Conservation (phyloP, 2,113 vertebrate genomes). For the Alligator mississippiensis region DNA sequence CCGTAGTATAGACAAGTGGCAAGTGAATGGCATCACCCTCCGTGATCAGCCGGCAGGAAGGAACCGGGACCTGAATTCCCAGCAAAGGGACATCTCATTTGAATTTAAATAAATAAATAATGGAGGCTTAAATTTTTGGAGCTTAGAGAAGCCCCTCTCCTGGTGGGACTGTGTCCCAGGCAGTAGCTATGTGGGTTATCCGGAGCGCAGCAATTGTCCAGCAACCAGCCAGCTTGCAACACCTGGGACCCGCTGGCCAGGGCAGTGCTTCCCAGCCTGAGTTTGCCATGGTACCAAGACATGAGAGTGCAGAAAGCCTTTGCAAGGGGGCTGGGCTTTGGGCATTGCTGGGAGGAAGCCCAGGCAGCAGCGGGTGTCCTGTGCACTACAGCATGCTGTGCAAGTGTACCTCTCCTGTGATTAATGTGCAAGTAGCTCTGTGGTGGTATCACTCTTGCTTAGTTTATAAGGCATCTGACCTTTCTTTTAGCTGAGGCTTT, state of each 20-base stretch:
- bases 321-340: neutral
- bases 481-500: constrained; percentile 54
- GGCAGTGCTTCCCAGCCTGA: neutral
- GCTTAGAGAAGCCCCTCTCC: neutral
- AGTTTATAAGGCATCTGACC: constrained; percentile 47
- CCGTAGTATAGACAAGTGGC: no score
- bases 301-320: neutral
- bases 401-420: accelerated
- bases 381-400: neutral
- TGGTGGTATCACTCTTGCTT: neutral
- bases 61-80: no score
- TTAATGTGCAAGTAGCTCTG: neutral
- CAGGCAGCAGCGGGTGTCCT: neutral
- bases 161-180: neutral
- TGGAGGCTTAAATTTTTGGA: neutral
- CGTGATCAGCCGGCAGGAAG: no score
- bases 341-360: neutral
- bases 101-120: no score
- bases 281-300: neutral
- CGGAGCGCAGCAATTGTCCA: neutral
- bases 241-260: neutral
- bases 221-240: accelerated
- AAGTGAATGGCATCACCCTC: no score
- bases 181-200: accelerated
- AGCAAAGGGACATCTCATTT: no score